Base-by-base conservation (phyloP, 2,888 invertebrate genomes). In the Tenthredo notha region DNA sequence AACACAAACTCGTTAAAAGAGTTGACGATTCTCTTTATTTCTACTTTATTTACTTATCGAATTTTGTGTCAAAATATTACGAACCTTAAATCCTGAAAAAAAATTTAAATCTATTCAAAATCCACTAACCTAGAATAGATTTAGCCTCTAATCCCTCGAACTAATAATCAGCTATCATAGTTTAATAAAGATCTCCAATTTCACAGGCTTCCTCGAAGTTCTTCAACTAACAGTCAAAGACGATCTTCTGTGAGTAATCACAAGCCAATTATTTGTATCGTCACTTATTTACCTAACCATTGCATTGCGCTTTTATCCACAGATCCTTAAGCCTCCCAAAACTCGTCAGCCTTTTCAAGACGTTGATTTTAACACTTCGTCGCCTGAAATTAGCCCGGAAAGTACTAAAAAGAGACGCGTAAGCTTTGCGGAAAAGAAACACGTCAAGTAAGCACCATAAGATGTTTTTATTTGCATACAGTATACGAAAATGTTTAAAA, bases 341-440 rank as follows among this genome's bases (percentile, higher is more conserved):
- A 86, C 87, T 29, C 88, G 90, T 2, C 90, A 89, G 80, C 89
- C 90, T 10, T 86, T 91, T 18, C 90, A 91, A 87, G 87, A 87
- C 86, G 88, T 89, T 43, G 89, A 89, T 72, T 85, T 88, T 9
- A 87, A 88, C 86, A 80, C 85, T 18, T 87, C 90, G 4, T 88
- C 88, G 0, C 84, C 85, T 3, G 91, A 92, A 85, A 89, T 40
- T 40, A 90, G 87, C 84, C 90, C 91, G 3, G 33, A 85, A 12
- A 86, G 87, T 0, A 43, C 87, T 29, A 92, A 90, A 86, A 92
- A 91, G 84, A 89, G 92, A 75, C 90, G 92, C 29, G 92, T 92
- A 47, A 92, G 92, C 86, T 92, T 92, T 86, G 92, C 92, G 2
- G 92, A 92, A 77, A 92, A 91, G 83, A 92, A 90, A 65, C 92